Conservation (phyloP, 2,888 invertebrate genomes). For the Trypoxylon attenuatum region DNA sequence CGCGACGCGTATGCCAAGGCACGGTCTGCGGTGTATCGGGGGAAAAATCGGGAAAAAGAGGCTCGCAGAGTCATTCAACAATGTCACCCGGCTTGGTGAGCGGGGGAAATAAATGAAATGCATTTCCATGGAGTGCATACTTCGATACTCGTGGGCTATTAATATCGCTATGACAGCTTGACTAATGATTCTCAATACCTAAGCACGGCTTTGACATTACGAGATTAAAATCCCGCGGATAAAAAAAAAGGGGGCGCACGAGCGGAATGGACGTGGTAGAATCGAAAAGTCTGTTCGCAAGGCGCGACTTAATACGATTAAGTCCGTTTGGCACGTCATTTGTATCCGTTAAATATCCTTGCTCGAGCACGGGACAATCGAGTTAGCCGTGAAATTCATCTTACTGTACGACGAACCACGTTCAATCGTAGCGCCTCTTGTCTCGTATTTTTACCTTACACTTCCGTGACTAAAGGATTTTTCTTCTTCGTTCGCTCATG, state of each 20-base stretch:
- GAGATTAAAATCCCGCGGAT: slow-evolving; percentile 71
- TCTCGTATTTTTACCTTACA: too few species aligned
- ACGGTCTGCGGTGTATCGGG: slow-evolving; percentile 37
- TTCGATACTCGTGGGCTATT: slow-evolving; percentile 71
- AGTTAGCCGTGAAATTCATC: slow-evolving; percentile 11
- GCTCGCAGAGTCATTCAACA: slow-evolving; percentile 70
- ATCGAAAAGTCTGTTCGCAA: slow-evolving; percentile 30
- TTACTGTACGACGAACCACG: too few species aligned
- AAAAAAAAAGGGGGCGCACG: slow-evolving; percentile 39
- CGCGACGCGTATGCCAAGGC: too few species aligned
- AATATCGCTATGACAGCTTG: slow-evolving; percentile 74
- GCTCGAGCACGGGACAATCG: slow-evolving; percentile 14
- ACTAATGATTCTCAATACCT: slow-evolving; percentile 71
- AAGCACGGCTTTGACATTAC: slow-evolving; percentile 72
- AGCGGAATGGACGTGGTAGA: slow-evolving; percentile 17
- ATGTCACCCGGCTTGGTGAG: slow-evolving; percentile 61
- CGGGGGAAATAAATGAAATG: slow-evolving; percentile 72
- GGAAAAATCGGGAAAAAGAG: slow-evolving; percentile 54
- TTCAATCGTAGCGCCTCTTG: neutral
- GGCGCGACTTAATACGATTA: slow-evolving; percentile 61
- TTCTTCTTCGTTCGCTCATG: neutral
- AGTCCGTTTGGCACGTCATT: slow-evolving; percentile 58
- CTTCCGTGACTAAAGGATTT: neutral
- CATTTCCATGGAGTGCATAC: slow-evolving; percentile 70
- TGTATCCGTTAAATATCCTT: slow-evolving; percentile 62